Evolutionary conservation across 2,888 invertebrate genomes (phyloP).

Genomic region (Petrolisthes manimaculis): DNA sequence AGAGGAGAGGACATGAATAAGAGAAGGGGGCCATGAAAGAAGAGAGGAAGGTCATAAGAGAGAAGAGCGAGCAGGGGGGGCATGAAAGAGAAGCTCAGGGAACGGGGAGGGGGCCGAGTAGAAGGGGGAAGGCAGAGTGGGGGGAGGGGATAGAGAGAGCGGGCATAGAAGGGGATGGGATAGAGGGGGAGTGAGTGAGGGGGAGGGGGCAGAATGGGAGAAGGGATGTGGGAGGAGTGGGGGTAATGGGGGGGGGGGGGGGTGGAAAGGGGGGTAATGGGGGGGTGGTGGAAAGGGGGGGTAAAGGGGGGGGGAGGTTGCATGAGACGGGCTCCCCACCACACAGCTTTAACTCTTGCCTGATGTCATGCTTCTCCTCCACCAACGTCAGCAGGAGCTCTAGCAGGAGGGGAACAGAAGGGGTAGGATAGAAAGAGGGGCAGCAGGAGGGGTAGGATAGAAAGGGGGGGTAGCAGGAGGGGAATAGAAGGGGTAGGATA

Average conservation of each 20-base stretch:
- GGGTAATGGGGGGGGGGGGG: not conserved
- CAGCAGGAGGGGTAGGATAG: not conserved
- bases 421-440: not conserved
- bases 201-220: not conserved
- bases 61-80: not conserved
- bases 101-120: not conserved
- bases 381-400: constrained; percentile 3
- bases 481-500: not conserved
- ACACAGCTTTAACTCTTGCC: constrained; percentile 7
- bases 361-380: not conserved
- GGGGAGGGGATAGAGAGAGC: not conserved
- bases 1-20: too few species aligned
- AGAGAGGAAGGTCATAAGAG: not conserved
- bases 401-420: not conserved
- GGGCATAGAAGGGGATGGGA: not conserved
- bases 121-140: not conserved
- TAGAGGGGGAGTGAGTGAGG: not conserved
- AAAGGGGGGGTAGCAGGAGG: not conserved
- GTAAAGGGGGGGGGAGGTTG: not conserved
- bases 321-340: not conserved
- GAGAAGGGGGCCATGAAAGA: not conserved
- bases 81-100: too few species aligned
- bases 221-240: not conserved
- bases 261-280: not conserved
- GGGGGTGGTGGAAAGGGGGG: not conserved